These are phyloP conservation scores for Epiblema foenella DNA, from an alignment of 2,888 invertebrate genomes.

Conservation along the genomic window DNA sequence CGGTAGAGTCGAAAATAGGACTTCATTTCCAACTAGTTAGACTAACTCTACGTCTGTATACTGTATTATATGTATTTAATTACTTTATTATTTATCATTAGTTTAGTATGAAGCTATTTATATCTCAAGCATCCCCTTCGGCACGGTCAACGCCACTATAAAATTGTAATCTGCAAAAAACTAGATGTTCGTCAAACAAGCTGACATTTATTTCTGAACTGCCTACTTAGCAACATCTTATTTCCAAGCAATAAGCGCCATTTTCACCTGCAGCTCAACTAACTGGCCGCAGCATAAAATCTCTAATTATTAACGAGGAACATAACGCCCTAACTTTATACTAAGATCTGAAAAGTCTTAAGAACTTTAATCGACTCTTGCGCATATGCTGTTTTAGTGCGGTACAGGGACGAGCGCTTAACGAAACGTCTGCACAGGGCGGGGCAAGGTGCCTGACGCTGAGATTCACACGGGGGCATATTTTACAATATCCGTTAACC, in stretches of 20 bases:
- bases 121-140: neutral
- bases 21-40: no score
- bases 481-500: slow-evolving; percentile 7
- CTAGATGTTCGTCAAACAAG: slow-evolving; percentile 5
- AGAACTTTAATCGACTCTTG: neutral
- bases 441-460: slow-evolving; percentile 40
- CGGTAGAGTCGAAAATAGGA: no score
- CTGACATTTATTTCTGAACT: slow-evolving; percentile 11
- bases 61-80: neutral
- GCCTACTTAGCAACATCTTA: neutral
- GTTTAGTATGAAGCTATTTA: neutral
- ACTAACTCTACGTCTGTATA: neutral
- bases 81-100: neutral
- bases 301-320: slow-evolving; percentile 43
- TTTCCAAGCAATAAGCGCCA: neutral
- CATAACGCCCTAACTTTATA: slow-evolving; percentile 22
- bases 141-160: neutral
- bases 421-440: slow-evolving; percentile 39
- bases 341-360: neutral
- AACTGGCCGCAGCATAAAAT: slow-evolving; percentile 37
- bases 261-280: slow-evolving; percentile 5
- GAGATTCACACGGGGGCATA: slow-evolving; percentile 33
- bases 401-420: slow-evolving; percentile 15
- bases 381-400: slow-evolving; percentile 12
- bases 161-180: neutral